Percentiles rank a stretch among this genome's conserved stretches.
Evolutionary conservation across 2,113 vertebrate genomes (phyloP).

Genomic region (Empidonax alnorum): DNA sequence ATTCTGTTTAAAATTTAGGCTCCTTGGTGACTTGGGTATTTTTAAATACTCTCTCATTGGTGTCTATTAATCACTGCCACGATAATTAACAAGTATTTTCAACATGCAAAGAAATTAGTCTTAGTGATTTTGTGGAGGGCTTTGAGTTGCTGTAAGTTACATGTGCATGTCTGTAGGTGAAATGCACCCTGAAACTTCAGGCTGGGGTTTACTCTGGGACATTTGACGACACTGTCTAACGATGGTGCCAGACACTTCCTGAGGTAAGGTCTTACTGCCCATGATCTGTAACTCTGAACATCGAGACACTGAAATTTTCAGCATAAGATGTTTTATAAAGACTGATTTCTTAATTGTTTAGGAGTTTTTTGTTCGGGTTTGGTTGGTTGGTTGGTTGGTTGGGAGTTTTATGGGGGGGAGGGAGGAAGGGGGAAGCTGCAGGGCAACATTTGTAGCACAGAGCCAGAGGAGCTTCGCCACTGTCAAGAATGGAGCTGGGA

Average conservation of each 20-base stretch:
- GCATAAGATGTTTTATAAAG: neutral
- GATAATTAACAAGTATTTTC: neutral
- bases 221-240: rapidly evolving
- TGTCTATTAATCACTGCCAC: neutral
- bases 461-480: neutral
- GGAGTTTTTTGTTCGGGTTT: no score
- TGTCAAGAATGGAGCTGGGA: neutral
- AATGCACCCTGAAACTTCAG: neutral
- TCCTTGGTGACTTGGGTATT: neutral
- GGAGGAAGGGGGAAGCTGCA: no score
- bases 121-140: neutral
- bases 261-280: neutral
- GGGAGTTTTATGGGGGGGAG: no score
- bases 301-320: neutral
- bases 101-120: neutral
- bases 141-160: neutral
- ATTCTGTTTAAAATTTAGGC: neutral
- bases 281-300: neutral
- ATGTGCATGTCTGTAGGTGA: neutral
- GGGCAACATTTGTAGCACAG: neutral
- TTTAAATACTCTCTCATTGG: neutral
- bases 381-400: neutral
- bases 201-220: neutral
- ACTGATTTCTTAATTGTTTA: neutral
- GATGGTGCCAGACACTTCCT: neutral